Conservation (phyloP, 2,113 vertebrate species). For the Hippocampus barbouri region DNA sequence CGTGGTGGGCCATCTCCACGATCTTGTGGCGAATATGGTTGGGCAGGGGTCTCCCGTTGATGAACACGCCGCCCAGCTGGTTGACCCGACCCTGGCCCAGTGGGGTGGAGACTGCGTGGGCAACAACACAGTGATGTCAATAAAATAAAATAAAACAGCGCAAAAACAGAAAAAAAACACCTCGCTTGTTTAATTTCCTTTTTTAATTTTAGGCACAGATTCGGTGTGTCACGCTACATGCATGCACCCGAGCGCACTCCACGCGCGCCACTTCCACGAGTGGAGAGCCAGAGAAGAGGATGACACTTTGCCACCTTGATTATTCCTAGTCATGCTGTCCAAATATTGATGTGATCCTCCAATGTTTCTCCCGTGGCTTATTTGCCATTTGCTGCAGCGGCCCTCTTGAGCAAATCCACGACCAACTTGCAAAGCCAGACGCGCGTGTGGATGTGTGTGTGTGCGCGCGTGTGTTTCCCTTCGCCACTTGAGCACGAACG, state of each 20-base stretch:
- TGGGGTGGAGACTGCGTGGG: conserved; percentile 90
- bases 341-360: conserved; percentile 99
- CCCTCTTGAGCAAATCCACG: conserved; percentile 84
- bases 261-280: conserved; percentile 76
- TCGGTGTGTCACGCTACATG: background rate
- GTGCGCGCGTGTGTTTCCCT: conserved; percentile 48
- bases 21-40: conserved; percentile 99
- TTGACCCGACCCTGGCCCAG: conserved; percentile 97
- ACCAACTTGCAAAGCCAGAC: conserved; percentile 69
- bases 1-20: conserved; percentile 98
- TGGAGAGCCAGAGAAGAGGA: conserved; percentile 82
- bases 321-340: conserved; percentile 98
- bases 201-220: background rate
- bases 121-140: conserved; percentile 12
- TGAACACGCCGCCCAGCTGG: conserved; percentile 97
- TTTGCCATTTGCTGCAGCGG: conserved; percentile 78
- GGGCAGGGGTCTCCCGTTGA: conserved; percentile 93
- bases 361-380: conserved; percentile 83
- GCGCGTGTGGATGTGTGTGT: background rate
- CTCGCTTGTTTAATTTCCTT: background rate
- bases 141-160: background rate
- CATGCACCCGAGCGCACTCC: background rate
- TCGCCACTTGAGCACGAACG: conserved; percentile 83
- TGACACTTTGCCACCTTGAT: conserved; percentile 84
- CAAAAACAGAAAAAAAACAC: background rate